These are phyloP conservation scores for Pelagia noctiluca DNA, from an alignment of 30 jellyfish, hydroid and myxozoan species.

Conservation along the genomic window DNA sequence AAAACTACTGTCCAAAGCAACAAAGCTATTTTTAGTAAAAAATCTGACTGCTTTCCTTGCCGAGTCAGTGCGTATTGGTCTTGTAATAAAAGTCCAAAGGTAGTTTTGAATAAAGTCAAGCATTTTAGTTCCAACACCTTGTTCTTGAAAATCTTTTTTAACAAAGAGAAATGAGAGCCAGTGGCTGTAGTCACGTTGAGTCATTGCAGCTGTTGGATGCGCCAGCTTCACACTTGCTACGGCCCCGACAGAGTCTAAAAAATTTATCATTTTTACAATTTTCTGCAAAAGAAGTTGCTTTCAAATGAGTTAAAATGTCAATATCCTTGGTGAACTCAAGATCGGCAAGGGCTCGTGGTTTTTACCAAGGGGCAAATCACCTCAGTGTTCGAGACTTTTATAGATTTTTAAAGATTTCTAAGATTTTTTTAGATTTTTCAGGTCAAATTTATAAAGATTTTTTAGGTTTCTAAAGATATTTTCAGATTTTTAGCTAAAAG, in stretches of 20 bases:
- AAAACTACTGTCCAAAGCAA: slow-evolving; percentile 10
- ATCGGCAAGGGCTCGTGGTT: too few relatives aligned
- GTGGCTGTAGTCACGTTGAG: slow-evolving; percentile 30
- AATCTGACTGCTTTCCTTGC: slow-evolving; percentile 77
- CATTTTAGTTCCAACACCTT: slow-evolving; percentile 67
- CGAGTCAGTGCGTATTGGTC: slow-evolving; percentile 66
- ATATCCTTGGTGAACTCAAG: too few relatives aligned
- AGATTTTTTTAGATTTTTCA: too few relatives aligned
- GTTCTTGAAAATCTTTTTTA: slow-evolving; percentile 51
- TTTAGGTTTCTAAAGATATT: too few relatives aligned
- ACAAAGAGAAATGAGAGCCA: slow-evolving; percentile 75
- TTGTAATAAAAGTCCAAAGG: slow-evolving; percentile 30
- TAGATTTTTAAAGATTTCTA: too few relatives aligned
- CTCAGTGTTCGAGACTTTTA: too few relatives aligned
- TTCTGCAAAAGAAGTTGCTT: too few relatives aligned
- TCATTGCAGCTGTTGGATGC: slow-evolving; percentile 13
- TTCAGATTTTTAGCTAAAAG: too few relatives aligned
- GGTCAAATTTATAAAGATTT: too few relatives aligned
- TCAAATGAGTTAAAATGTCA: too few relatives aligned
- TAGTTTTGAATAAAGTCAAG: slow-evolving; percentile 37
- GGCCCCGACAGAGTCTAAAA: neutral
- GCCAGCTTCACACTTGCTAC: slow-evolving; percentile 71
- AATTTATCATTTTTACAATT: too few relatives aligned
- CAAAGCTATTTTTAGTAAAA: slow-evolving; percentile 60
- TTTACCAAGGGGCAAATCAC: too few relatives aligned